Evolutionary conservation across 2,113 vertebrate genomes (phyloP), one percentile per base, ranked within the genome.

Genomic region (Limnothrissa miodon): DNA sequence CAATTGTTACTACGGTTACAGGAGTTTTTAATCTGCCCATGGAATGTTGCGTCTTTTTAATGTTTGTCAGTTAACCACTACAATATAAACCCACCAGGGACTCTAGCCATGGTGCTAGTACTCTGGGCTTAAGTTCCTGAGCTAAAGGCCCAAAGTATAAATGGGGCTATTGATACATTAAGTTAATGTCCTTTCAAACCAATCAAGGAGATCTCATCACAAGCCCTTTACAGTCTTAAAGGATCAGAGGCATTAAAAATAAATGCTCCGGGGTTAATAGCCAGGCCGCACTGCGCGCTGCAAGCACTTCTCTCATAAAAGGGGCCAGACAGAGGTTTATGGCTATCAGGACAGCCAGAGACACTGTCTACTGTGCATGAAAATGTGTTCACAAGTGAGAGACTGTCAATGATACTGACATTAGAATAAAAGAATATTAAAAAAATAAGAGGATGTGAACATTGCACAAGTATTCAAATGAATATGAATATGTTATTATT

Each of bases 221-320:
- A 15, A 33, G 66, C 66, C 66, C 33, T 74, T 33, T 74, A 74
- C 66, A 74, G 66, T 74, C 29, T 74, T 36, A 15, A 4, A 25
- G 29, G 66, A 36, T 74, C 66, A 33, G 66, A 15, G 29, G 66
- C 66, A 74, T 74, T 74, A 74, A 74, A 74, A 74, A 74, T 74
- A 74, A 74, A 74, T 74, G 66, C 3, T 29, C 66, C 36, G 13
- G 33, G 66, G 66, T 74, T 74, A 74, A 70, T 70, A 70, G 62
- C 13, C 62, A 36, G 33, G 29, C 66, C 66, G 0, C 25, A 33
- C 25, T 19, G 66, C 36, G 11, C 29, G 13, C 66, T 13, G 66
- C 4, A 36, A 74, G 66, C 66, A 39, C 66, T 74, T 15, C 25
- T 4, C 66, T 36, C 66, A 74, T 74, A 74, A 74, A 74, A 74